Conservation (phyloP, 2,888 invertebrate genomes). For the Pachliopta kotzebuea region DNA sequence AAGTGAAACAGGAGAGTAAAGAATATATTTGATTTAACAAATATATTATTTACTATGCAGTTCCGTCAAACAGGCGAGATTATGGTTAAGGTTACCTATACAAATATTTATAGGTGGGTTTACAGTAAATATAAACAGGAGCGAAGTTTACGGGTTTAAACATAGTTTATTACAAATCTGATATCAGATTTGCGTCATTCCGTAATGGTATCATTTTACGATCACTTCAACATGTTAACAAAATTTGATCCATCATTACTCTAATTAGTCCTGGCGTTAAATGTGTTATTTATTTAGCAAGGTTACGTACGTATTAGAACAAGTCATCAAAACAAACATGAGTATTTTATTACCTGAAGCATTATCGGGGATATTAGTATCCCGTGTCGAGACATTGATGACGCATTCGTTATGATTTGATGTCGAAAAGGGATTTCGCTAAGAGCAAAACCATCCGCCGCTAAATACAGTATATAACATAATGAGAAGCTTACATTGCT, state of each 20-base stretch:
- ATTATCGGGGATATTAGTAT: slow-evolving; percentile 41
- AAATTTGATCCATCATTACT: neutral
- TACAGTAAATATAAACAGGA: too few relatives aligned
- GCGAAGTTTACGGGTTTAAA: neutral
- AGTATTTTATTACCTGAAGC: slow-evolving; percentile 38
- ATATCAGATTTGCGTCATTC: neutral
- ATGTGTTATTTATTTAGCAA: slow-evolving; percentile 4
- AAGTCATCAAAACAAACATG: slow-evolving; percentile 21
- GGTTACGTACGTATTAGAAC: slow-evolving; percentile 3
- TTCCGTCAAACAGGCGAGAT: too few relatives aligned
- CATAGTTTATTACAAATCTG: neutral
- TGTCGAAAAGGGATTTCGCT: slow-evolving; percentile 38
- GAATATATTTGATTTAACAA: too few relatives aligned
- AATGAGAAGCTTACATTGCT: slow-evolving; percentile 1
- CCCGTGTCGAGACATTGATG: slow-evolving; percentile 49
- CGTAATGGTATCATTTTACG: neutral
- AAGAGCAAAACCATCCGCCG: slow-evolving; percentile 33
- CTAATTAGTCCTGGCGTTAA: neutral
- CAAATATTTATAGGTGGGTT: too few relatives aligned
- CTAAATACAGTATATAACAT: slow-evolving; percentile 29
- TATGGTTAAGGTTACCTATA: too few relatives aligned
- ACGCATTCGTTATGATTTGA: slow-evolving; percentile 44
- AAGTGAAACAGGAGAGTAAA: too few relatives aligned
- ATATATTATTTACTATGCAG: too few relatives aligned
- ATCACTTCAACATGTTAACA: neutral